Evolutionary conservation across 2,113 vertebrate species (phyloP).

Genomic region (Malurus cyaneus): DNA sequence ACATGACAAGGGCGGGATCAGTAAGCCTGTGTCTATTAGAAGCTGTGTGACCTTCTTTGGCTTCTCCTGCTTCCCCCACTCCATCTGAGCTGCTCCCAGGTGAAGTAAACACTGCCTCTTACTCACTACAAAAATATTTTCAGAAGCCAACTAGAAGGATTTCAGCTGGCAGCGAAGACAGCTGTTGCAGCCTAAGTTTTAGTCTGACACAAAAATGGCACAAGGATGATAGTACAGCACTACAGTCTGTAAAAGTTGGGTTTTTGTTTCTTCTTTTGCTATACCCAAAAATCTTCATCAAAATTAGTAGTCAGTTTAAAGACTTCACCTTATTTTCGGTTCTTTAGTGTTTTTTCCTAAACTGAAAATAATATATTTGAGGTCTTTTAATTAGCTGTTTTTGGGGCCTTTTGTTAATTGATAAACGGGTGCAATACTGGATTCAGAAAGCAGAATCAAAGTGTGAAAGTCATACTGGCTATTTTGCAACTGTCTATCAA

Average conservation of each 20-base stretch:
- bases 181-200: neutral
- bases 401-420: neutral
- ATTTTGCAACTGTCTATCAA: neutral
- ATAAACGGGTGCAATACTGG: neutral
- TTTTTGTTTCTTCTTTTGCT: neutral
- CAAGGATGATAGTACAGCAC: neutral
- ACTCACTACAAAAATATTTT: conserved; percentile 36
- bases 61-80: neutral
- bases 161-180: conserved; percentile 15
- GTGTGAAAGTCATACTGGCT: neutral
- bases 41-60: neutral
- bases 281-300: neutral
- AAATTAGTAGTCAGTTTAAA: neutral
- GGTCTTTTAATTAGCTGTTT: neutral
- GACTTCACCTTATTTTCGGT: neutral
- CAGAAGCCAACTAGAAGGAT: conserved; percentile 26
- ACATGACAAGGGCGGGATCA: neutral
- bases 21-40: neutral
- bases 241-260: neutral
- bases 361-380: neutral
- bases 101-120: conserved; percentile 39
- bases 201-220: neutral
- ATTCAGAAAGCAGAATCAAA: neutral
- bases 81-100: conserved; percentile 13
- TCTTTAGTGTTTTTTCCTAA: neutral